Conservation (phyloP, 2,888 invertebrate genomes). For the Loripinus fragilis region DNA sequence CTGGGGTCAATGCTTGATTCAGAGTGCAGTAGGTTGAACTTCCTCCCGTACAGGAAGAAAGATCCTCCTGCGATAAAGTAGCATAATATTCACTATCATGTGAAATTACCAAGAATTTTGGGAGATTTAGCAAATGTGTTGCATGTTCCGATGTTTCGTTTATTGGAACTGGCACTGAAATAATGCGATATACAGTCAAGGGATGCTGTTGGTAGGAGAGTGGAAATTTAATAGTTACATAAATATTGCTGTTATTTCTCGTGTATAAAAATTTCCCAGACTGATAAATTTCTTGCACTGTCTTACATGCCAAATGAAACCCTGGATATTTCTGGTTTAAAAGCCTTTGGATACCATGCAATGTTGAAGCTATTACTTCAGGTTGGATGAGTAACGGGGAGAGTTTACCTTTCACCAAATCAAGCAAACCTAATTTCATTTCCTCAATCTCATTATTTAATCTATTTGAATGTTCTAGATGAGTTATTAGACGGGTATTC, state of each 20-base stretch:
- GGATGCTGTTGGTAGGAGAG: background rate
- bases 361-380: background rate
- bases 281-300: constrained; percentile 15
- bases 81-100: constrained; percentile 20
- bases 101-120: constrained; percentile 27
- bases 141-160: constrained; percentile 53
- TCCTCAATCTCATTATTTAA: constrained; percentile 24
- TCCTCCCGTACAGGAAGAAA: too few species aligned
- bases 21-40: too few species aligned
- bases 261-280: constrained; percentile 30
- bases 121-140: constrained; percentile 43
- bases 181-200: background rate
- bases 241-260: constrained; percentile 27
- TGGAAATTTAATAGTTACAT: constrained; percentile 40
- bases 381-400: constrained; percentile 32
- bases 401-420: constrained; percentile 34
- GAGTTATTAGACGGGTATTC: constrained; percentile 15
- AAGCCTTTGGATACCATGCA: constrained; percentile 25
- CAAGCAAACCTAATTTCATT: constrained; percentile 21
- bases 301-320: constrained; percentile 5
- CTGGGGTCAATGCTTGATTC: too few species aligned
- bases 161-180: constrained; percentile 32
- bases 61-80: background rate
- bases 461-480: constrained; percentile 12
- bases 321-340: constrained; percentile 26